Base-by-base conservation (phyloP, 2,888 invertebrate species). In the Halocaridina rubra region DNA sequence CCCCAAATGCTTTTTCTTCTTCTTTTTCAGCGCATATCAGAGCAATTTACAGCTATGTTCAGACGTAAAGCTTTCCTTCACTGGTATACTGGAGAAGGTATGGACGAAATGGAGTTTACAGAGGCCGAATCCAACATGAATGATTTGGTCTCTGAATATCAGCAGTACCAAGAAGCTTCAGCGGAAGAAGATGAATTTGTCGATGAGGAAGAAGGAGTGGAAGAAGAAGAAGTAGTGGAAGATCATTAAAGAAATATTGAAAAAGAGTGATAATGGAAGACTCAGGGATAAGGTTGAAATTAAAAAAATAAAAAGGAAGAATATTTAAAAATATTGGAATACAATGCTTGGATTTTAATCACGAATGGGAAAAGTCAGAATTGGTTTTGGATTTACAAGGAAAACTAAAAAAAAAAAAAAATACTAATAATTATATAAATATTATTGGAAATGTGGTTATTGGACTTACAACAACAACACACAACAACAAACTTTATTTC, bases 1-100 rank as follows among this genome's bases (percentile, higher is more conserved):
- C n/a, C n/a, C n/a, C n/a, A n/a, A n/a, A n/a, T n/a, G n/a, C n/a
- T n/a, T n/a, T n/a, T n/a, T n/a, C n/a, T n/a, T n/a, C n/a, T n/a
- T n/a, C 33, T 8, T 0, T 46, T 1, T 8, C 72, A 96, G 84
- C 93, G 96, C 53, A 92, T 93, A 87, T 91, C 91, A 2, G 92
- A 92, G 89, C 92, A 93, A 89, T 93, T 93, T 89, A 92, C 91
- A 86, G 93, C 93, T 89, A 94, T 94, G 93, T 93, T 93, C 91
- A 91, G 93, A 32, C 91, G 93, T 76, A 93, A 92, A 89, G 93
- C 93, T 89, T 93, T 93, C 91, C 90, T 93, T 85, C 93, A 93
- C 90, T 93, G 93, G 93, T 93, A 92, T 90, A 93, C 92, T 77
- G 93, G 93, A 77, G 93, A 93, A 89, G 93, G 93, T 84, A 93